Conservation (phyloP, 2,888 invertebrate genomes). For the Electrophaes corylata region DNA sequence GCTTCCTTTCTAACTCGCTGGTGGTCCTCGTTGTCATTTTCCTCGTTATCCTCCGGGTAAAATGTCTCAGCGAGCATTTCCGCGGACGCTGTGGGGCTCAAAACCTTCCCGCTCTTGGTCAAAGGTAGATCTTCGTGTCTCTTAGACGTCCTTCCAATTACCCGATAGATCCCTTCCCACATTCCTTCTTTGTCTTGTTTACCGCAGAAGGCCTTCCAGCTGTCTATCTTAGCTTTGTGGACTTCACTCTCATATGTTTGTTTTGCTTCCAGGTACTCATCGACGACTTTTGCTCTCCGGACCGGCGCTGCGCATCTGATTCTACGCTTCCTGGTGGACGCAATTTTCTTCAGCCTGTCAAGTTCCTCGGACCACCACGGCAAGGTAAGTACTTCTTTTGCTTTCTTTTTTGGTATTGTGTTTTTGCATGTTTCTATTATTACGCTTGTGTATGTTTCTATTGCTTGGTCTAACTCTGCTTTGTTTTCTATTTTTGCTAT, state of each 20-base stretch:
- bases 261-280: constrained; percentile 18
- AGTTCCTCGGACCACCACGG: constrained; percentile 28
- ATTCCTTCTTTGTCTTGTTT: constrained; percentile 23
- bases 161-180: constrained; percentile 28
- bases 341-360: not conserved
- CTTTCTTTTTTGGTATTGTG: constrained; percentile 16
- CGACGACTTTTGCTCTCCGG: constrained; percentile 5
- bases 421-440: no score
- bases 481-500: constrained; percentile 13
- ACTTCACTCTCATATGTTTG: constrained; percentile 1
- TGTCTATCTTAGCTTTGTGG: constrained; percentile 20
- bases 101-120: not conserved
- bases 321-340: constrained; percentile 6
- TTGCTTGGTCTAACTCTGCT: constrained; percentile 3
- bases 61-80: constrained; percentile 17
- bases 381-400: constrained; percentile 6
- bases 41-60: constrained; percentile 15
- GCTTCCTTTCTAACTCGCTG: not conserved
- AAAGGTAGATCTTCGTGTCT: constrained; percentile 16
- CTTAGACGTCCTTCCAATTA: constrained; percentile 8
- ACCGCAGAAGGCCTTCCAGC: constrained; percentile 36
- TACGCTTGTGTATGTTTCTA: not conserved
- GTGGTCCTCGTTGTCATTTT: constrained; percentile 17
- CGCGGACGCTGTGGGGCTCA: constrained; percentile 8
- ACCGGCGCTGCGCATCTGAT: constrained; percentile 2